Evolutionary conservation across 2,113 vertebrate genomes (phyloP).

Genomic region (Xenus cinereus): DNA sequence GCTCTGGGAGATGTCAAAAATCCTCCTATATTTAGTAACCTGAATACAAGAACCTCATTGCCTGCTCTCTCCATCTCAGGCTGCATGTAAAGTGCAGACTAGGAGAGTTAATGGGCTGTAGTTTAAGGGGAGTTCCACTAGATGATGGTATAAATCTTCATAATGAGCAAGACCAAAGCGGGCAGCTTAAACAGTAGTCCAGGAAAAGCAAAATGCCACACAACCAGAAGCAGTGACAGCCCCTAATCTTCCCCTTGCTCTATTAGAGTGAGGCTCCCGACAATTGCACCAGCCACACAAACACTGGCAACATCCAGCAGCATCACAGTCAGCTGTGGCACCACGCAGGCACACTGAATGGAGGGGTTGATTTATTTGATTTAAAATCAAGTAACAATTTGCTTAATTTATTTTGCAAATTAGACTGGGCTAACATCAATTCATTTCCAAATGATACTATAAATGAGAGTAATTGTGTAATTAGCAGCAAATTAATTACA

Average conservation of each 20-base stretch:
- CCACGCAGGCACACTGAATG: conserved; percentile 46
- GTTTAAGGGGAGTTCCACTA: conserved; percentile 67
- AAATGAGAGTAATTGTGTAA: conserved; percentile 75
- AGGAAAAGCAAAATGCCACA: conserved; percentile 54
- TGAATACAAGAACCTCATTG: not conserved
- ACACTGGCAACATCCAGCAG: conserved; percentile 3
- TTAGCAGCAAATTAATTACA: conserved; percentile 73
- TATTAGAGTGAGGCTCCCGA: not conserved
- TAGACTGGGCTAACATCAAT: conserved; percentile 58
- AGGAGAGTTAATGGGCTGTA: conserved; percentile 37
- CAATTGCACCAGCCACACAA: not conserved
- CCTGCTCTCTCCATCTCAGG: not conserved
- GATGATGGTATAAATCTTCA: conserved; percentile 78
- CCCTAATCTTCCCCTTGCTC: not conserved
- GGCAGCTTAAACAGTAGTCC: not conserved
- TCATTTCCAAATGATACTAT: conserved; percentile 55
- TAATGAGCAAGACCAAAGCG: conserved; percentile 25
- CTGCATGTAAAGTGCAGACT: not conserved
- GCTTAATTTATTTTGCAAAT: conserved; percentile 76
- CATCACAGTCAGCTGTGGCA: not conserved
- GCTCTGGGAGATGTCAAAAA: conserved; percentile 19
- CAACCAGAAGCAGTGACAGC: not conserved
- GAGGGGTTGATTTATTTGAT: conserved; percentile 59
- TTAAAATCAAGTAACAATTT: conserved; percentile 67
- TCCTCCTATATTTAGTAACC: conserved; percentile 52